phyloP scores from a whole-genome alignment of 2,888 invertebrate species.

The Conchocele bisecta region DNA sequence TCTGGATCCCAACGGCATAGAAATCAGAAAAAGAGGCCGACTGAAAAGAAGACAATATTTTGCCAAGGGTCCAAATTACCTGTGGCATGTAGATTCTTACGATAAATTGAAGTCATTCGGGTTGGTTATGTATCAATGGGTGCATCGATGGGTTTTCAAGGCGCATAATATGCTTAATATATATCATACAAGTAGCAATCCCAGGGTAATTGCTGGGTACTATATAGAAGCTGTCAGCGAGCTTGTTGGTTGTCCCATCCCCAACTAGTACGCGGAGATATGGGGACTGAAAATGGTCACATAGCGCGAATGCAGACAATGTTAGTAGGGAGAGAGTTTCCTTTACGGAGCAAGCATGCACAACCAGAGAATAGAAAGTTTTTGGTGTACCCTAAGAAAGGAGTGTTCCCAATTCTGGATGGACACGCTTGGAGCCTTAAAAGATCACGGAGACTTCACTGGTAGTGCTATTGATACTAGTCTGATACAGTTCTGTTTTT shows the following conservation, averaged over 20 bases:
- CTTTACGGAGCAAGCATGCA: too few relatives aligned
- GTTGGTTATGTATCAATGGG: too few relatives aligned
- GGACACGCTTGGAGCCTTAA: slow-evolving; percentile 14
- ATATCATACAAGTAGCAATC: slow-evolving; percentile 29
- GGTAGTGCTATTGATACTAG: too few relatives aligned
- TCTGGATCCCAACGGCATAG: too few relatives aligned
- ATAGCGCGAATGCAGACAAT: not conserved
- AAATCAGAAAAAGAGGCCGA: too few relatives aligned
- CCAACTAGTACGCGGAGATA: slow-evolving; percentile 5
- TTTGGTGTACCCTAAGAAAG: slow-evolving; percentile 31
- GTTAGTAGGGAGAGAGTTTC: not conserved
- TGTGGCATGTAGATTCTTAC: too few relatives aligned
- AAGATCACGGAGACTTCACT: slow-evolving; percentile 28
- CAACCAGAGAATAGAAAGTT: too few relatives aligned
- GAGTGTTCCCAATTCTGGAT: slow-evolving; percentile 47
- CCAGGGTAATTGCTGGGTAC: slow-evolving; percentile 34
- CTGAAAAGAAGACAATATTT: too few relatives aligned
- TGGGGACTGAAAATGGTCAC: slow-evolving; percentile 25
- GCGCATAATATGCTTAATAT: slow-evolving; percentile 28
- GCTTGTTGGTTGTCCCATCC: slow-evolving; percentile 17
- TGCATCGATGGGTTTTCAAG: slow-evolving; percentile 42
- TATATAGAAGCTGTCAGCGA: slow-evolving; percentile 23
- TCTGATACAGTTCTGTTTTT: too few relatives aligned
- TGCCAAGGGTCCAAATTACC: too few relatives aligned
- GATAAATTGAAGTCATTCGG: too few relatives aligned